Evolutionary conservation across 2,888 invertebrate genomes (phyloP).

Genomic region (Hyalella azteca): DNA sequence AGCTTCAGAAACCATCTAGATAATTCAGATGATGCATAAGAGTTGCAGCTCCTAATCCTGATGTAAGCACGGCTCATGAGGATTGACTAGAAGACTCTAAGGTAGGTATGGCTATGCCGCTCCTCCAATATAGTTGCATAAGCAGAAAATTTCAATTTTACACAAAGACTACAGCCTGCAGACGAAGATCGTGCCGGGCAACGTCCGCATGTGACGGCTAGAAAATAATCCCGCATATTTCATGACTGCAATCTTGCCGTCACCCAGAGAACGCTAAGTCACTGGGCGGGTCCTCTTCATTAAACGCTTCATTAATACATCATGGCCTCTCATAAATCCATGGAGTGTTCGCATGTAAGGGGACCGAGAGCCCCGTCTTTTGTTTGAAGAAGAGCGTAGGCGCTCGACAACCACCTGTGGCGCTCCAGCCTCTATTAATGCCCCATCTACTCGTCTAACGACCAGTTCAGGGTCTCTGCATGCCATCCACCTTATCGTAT

Average conservation of each 20-base stretch:
- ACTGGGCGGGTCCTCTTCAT: conserved; percentile 27
- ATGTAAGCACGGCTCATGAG: no score
- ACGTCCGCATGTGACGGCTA: no score
- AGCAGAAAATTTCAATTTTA: no score
- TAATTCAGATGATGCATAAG: no score
- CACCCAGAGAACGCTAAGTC: not conserved
- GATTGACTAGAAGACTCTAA: no score
- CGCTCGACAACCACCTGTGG: conserved; percentile 23
- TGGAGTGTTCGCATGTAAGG: conserved; percentile 1
- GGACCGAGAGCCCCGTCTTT: conserved; percentile 15
- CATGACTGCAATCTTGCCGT: not conserved
- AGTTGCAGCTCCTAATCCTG: no score
- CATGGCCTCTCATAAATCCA: conserved; percentile 24
- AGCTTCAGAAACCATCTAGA: no score
- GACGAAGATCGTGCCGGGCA: no score
- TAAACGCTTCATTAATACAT: conserved; percentile 32
- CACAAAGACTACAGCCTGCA: no score
- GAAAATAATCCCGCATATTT: not conserved
- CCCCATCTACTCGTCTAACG: not conserved
- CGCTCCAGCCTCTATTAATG: not conserved
- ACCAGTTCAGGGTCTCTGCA: not conserved
- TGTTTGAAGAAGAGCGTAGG: conserved; percentile 30
- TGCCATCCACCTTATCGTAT: no score
- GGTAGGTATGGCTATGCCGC: no score
- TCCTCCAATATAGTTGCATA: no score